Conservation (phyloP, 2,113 vertebrate species). For the Desmodus rotundus region DNA sequence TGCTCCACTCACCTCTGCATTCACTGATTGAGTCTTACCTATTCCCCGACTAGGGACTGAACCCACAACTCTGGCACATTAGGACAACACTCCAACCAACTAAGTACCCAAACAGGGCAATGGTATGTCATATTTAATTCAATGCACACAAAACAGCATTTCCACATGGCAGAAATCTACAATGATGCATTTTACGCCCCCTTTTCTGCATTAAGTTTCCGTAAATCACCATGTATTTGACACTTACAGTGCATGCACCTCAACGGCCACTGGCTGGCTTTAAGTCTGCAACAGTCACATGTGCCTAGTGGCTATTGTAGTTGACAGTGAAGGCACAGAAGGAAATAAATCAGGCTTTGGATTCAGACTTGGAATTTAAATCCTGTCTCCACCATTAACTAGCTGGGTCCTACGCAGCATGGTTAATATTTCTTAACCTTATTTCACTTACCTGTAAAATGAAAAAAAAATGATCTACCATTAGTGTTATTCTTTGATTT, state of each 20-base stretch:
- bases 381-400: neutral
- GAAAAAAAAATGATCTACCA: neutral
- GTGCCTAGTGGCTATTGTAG: neutral
- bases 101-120: no score
- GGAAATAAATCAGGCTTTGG: neutral
- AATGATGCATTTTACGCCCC: neutral
- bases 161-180: neutral
- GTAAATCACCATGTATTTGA: neutral
- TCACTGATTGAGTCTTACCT: no score
- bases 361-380: neutral
- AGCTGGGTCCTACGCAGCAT: neutral
- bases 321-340: neutral
- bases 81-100: no score
- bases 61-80: no score
- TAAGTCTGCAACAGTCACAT: neutral
- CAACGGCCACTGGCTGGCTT: neutral
- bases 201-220: neutral
- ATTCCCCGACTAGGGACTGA: no score
- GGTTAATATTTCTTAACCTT: neutral
- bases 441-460: neutral
- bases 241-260: neutral
- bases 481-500: neutral
- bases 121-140: neutral
- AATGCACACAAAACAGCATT: neutral
- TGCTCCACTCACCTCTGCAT: no score